Conservation (phyloP, 2,888 invertebrate species). For the Ptychoptera albimana region DNA sequence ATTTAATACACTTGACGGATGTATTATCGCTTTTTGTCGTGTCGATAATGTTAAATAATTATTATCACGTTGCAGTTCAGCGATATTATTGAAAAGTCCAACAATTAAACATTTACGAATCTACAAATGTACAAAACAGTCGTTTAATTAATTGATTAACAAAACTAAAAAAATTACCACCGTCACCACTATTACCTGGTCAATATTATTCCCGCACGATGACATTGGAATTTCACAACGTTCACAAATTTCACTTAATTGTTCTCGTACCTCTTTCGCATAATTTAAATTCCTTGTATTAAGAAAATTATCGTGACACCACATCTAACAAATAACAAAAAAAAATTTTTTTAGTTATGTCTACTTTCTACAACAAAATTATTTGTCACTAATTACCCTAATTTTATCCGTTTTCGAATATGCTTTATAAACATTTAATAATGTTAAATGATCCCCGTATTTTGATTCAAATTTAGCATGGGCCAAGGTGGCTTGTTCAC, state of each 20-base stretch:
- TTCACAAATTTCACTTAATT: constrained; percentile 55
- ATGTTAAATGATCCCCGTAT: constrained; percentile 82
- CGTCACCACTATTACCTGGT: constrained; percentile 38
- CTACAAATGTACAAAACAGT: constrained; percentile 15
- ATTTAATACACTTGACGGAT: constrained; percentile 64
- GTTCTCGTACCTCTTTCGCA: constrained; percentile 63
- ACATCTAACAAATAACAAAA: constrained; percentile 32
- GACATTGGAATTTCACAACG: constrained; percentile 40
- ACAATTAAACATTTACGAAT: constrained; percentile 59
- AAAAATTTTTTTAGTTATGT: constrained; percentile 4
- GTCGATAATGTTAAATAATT: constrained; percentile 48
- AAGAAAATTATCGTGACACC: constrained; percentile 83
- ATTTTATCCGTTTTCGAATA: constrained; percentile 55
- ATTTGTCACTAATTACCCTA: constrained; percentile 31
- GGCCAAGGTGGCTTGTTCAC: constrained; percentile 57
- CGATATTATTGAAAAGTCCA: constrained; percentile 76
- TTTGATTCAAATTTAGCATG: constrained; percentile 66
- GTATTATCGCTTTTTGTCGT: constrained; percentile 56
- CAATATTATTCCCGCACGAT: constrained; percentile 46
- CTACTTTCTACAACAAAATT: constrained; percentile 3
- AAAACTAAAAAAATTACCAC: neutral
- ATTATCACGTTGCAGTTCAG: constrained; percentile 59
- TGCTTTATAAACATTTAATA: constrained; percentile 74
- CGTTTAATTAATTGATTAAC: neutral
- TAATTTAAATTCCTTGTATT: constrained; percentile 68